A percentile compares a stretch with the other conserved stretches of the same genome.
phyloP scores from a whole-genome alignment of 2,888 invertebrate species.

The Nomada goodeniana region DNA sequence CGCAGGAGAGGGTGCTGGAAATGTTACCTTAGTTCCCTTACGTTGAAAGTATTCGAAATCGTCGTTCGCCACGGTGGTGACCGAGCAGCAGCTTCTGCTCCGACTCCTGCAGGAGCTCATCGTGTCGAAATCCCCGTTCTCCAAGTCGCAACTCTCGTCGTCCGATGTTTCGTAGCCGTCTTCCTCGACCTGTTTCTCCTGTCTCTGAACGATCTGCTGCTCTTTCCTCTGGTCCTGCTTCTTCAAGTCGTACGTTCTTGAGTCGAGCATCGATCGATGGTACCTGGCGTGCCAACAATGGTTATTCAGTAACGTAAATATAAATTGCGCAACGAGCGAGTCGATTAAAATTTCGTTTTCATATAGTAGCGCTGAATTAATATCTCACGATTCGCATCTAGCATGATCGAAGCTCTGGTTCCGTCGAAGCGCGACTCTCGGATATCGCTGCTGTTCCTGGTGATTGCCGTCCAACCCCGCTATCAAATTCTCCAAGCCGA shows the following conservation, averaged over 20 bases:
- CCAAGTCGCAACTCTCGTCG: slow-evolving; percentile 81
- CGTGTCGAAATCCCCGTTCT: slow-evolving; percentile 80
- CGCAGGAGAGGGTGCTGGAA: background rate
- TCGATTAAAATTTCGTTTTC: background rate
- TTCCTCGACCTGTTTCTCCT: slow-evolving; percentile 66
- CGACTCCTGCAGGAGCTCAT: slow-evolving; percentile 84
- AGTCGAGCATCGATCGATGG: slow-evolving; percentile 71
- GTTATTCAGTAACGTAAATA: too few relatives aligned
- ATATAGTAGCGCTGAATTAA: too few relatives aligned
- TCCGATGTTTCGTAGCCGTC: slow-evolving; percentile 80
- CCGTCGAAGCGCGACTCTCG: slow-evolving; percentile 70
- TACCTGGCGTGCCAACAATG: slow-evolving; percentile 57
- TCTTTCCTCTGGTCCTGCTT: slow-evolving; percentile 66
- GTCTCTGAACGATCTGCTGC: slow-evolving; percentile 60
- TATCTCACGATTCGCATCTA: slow-evolving; percentile 62
- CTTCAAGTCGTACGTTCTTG: slow-evolving; percentile 79
- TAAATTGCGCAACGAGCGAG: background rate
- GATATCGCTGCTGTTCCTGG: slow-evolving; percentile 53
- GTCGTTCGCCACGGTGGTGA: slow-evolving; percentile 88
- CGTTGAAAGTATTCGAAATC: slow-evolving; percentile 88
- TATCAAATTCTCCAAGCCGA: slow-evolving; percentile 70
- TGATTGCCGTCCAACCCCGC: slow-evolving; percentile 60
- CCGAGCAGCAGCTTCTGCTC: slow-evolving; percentile 86
- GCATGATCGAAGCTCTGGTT: slow-evolving; percentile 81
- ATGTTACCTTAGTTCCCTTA: slow-evolving; percentile 79